Base-by-base conservation (phyloP, 2,797 vertebrate genomes). In the Coluber constrictor region DNA sequence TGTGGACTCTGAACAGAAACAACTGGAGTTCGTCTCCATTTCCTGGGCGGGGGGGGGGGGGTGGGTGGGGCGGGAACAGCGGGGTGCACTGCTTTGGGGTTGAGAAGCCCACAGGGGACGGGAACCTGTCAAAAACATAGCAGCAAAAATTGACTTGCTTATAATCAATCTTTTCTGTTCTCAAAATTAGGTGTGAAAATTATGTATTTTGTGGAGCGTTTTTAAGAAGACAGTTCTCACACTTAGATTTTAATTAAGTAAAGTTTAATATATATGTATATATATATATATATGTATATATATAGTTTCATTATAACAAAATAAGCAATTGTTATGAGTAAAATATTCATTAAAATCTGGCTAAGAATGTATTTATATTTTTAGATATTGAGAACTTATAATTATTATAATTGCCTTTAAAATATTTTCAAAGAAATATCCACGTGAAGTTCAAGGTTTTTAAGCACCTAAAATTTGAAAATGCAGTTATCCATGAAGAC, bases 301-400 rank as follows among this genome's bases (percentile, higher is more conserved):
- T 93, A 98, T 97, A 43, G 98, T 98, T 98, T 98, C 97, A 98
- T 99, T 99, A 99, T 99, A 99, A 99, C 98, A 99, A 99, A 99
- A 99, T 99, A 99, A 98, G 99, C 99, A 99, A 98, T 99, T 98
- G 99, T 98, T 98, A 96, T 98, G 98, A 98, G 98, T 99, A 99
- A 98, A 98, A 99, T 98, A 98, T 97, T 98, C 98, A 98, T 98
- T 98, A 98, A 98, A 98, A 98, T 99, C 98, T 98, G 98, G 96
- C 97, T 97, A 98, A 97, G 96, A 97, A 98, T 96, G 97, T 95
- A 97, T 96, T 94, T 96, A 96, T 96, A 97, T 93, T 96, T 98
- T 98, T 98, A 98, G 98, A 98, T 98, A 98, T 98, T 95, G 94
- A 98, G 97, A 97, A 96, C 93, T 97, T 91, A 91, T 94, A 43